Conservation (phyloP, 1,140 invertebrate species). For the Drosophila pseudoobscura region DNA sequence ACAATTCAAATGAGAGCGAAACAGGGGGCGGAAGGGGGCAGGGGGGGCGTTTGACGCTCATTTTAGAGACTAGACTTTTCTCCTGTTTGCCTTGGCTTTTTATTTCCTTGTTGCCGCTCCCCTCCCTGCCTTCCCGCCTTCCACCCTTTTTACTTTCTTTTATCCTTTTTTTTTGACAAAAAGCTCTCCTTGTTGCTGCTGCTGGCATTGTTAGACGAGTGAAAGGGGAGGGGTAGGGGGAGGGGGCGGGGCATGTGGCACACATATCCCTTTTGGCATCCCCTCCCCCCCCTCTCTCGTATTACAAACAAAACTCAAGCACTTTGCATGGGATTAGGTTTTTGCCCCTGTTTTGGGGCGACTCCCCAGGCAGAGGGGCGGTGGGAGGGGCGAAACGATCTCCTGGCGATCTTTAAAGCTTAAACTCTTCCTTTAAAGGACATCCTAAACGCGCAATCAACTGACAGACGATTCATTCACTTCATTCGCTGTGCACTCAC, state of each 20-base stretch:
- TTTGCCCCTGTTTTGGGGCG: background rate
- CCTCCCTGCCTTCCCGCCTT: too few species aligned
- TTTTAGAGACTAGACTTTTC: slow-evolving; percentile 43
- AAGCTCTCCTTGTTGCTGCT: slow-evolving; percentile 40
- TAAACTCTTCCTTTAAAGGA: background rate
- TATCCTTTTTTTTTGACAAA: slow-evolving; percentile 19
- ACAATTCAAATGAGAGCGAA: slow-evolving; percentile 43
- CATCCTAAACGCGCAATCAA: slow-evolving; percentile 23
- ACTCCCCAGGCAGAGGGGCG: too few species aligned
- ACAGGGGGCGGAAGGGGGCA: too few species aligned
- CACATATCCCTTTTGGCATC: slow-evolving; percentile 63
- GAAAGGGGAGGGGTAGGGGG: background rate
- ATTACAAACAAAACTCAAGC: slow-evolving; percentile 69
- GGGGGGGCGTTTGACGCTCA: slow-evolving; percentile 34
- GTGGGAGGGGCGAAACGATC: background rate
- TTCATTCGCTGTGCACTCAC: slow-evolving; percentile 16
- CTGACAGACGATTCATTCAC: background rate
- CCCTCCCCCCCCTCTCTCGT: slow-evolving; percentile 40
- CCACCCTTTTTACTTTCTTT: background rate
- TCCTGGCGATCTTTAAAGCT: background rate
- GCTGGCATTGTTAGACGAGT: slow-evolving; percentile 34
- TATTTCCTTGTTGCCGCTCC: slow-evolving; percentile 21
- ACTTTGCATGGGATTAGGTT: slow-evolving; percentile 69
- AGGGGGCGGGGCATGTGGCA: slow-evolving; percentile 7
- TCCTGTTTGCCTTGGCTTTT: slow-evolving; percentile 32